Conservation (phyloP, 2,797 vertebrate genomes). For the Pelodytes ibericus region DNA sequence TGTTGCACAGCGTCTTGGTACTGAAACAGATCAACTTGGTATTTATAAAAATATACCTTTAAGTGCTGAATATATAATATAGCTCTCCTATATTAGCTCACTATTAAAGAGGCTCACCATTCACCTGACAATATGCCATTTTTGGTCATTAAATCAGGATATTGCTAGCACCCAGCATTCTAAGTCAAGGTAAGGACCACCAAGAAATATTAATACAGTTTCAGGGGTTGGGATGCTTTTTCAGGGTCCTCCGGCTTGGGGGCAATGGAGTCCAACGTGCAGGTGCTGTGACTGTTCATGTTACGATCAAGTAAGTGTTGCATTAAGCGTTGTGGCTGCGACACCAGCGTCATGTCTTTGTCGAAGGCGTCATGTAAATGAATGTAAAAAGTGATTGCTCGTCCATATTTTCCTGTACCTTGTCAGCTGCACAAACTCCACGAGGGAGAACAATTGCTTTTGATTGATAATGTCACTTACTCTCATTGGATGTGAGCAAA, state of each 20-base stretch:
- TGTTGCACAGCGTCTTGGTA: no score
- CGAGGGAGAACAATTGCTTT: not conserved
- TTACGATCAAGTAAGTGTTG: constrained; percentile 18
- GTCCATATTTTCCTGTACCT: not conserved
- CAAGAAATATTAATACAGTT: not conserved
- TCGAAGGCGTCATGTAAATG: constrained; percentile 5
- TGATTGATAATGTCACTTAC: not conserved
- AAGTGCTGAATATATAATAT: no score
- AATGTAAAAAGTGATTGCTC: not conserved
- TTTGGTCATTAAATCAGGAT: not conserved
- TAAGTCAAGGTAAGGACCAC: not conserved
- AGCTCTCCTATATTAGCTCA: no score
- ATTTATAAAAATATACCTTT: no score
- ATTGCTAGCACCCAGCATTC: constrained; percentile 7
- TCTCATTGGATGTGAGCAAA: not conserved
- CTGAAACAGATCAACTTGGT: no score
- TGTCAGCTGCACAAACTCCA: constrained; percentile 1
- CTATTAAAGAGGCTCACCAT: no score
- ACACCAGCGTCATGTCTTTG: constrained; percentile 6
- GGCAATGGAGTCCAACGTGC: constrained; percentile 3
- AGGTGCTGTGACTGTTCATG: constrained; percentile 18
- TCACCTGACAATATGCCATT: not conserved
- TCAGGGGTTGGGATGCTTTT: constrained; percentile 2
- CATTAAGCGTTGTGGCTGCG: constrained; percentile 3
- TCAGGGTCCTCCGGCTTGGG: constrained; percentile 11